These are phyloP conservation scores for Aromia moschata DNA, from an alignment of 2,888 invertebrate genomes.

Conservation along the genomic window DNA sequence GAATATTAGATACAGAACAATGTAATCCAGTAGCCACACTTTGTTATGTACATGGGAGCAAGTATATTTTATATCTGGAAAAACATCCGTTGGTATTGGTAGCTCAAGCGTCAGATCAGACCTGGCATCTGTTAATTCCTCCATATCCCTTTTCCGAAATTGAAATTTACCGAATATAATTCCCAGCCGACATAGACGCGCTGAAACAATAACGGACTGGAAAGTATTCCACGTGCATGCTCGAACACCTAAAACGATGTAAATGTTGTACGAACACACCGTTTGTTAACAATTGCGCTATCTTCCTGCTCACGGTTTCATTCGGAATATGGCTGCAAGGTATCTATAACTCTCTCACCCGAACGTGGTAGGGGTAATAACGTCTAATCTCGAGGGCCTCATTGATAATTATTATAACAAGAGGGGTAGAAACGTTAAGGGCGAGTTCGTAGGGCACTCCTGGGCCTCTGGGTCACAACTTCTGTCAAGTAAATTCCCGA, in stretches of 20 bases:
- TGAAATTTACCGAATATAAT: not conserved
- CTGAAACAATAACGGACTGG: not conserved
- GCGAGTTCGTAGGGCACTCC: slow-evolving; percentile 58
- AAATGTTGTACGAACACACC: slow-evolving; percentile 12
- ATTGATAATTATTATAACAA: slow-evolving; percentile 64
- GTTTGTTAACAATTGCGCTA: slow-evolving; percentile 22
- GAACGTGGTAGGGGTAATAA: slow-evolving; percentile 53
- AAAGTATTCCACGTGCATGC: not conserved
- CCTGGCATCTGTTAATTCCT: not conserved
- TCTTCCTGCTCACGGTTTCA: slow-evolving; percentile 28
- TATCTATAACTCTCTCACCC: slow-evolving; percentile 34
- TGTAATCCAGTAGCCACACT: not conserved
- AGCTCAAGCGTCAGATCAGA: not conserved
- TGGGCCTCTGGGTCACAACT: slow-evolving; percentile 57
- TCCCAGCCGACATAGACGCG: not conserved
- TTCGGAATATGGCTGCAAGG: slow-evolving; percentile 34
- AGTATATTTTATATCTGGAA: not conserved
- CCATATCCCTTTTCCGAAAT: not conserved
- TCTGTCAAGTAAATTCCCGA: slow-evolving; percentile 29
- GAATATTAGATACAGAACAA: too few relatives aligned
- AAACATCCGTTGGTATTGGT: not conserved
- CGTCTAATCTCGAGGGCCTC: slow-evolving; percentile 59
- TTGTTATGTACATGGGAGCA: not conserved
- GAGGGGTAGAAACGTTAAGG: slow-evolving; percentile 54
- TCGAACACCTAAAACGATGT: slow-evolving; percentile 10